Evolutionary conservation across 1,140 invertebrate species (phyloP).

Genomic region (Nephotettix cincticeps): DNA sequence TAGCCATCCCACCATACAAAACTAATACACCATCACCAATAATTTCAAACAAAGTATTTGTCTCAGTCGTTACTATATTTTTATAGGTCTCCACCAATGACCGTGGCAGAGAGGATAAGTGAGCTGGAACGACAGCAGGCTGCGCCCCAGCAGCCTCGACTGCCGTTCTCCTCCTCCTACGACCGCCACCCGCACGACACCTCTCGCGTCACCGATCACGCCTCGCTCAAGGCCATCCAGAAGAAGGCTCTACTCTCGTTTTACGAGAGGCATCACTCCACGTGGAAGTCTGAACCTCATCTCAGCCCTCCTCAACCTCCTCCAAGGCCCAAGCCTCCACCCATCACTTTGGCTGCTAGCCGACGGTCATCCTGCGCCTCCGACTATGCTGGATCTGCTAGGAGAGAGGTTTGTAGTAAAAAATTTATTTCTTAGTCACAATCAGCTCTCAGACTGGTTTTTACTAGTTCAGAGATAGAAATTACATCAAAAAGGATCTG

Average conservation of each 20-base stretch:
- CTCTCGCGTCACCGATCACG: conserved; percentile 57
- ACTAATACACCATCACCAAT: too few relatives aligned
- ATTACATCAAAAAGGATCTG: too few relatives aligned
- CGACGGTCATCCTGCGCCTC: conserved; percentile 67
- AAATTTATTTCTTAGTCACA: not conserved
- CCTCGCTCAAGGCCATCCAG: conserved; percentile 81
- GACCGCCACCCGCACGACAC: conserved; percentile 46
- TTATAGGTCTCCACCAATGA: conserved; percentile 49
- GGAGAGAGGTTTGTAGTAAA: conserved; percentile 38
- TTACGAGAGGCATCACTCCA: conserved; percentile 72
- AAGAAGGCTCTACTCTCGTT: conserved; percentile 84
- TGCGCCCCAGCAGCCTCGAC: conserved; percentile 33
- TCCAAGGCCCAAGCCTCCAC: conserved; percentile 56
- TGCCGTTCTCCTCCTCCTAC: conserved; percentile 42
- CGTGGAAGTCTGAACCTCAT: conserved; percentile 63
- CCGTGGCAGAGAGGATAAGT: conserved; percentile 73
- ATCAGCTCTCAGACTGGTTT: too few relatives aligned
- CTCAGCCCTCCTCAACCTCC: conserved; percentile 54
- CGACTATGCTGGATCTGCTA: conserved; percentile 55
- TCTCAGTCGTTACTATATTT: conserved; percentile 17
- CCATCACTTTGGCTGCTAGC: conserved; percentile 47
- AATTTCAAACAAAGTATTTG: too few relatives aligned
- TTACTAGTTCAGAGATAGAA: too few relatives aligned
- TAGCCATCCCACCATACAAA: too few relatives aligned
- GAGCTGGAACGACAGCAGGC: conserved; percentile 63